Base-by-base conservation (phyloP, 2,113 vertebrate species). In the Lanius collurio region DNA sequence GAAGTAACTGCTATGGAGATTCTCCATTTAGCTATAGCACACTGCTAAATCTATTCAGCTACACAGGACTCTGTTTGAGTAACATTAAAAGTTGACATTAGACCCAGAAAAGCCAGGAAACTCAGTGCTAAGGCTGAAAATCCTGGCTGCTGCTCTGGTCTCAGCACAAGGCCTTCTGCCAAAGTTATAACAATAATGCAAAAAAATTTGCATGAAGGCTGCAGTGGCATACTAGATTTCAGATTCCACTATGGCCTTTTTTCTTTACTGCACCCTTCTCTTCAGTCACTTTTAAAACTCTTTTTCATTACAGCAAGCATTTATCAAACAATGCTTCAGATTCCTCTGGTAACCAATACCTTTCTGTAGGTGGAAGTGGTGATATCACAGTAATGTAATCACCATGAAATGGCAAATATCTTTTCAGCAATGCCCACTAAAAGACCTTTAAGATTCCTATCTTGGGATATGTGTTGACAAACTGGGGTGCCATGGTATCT, bases 91-190 rank as follows among this genome's bases (percentile, higher is more conserved):
- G 53, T 62, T 90, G 56, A 30, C 67, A 69, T 86, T 90, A 90
- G 90, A 87, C n/a, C 39, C 63, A 41, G 56, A 92, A 95, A 65
- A 94, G 5, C 46, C 75, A 62, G 62, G 83, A 95, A 94, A 87
- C 76, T 95, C 87, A 59, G 55, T 49, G 60, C 64, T 86, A 94
- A 94, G 82, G 31, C 63, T 94, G 80, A 95, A 97, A 97, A 92
- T 88, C 71, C 44, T 63, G 37, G 39, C 30, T 82, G 68, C 49
- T 82, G 59, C 56, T 84, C 65, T 41, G 35, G 75, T 71, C 64
- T 91, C 18, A 6, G 39, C 0, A 1, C 16, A 42, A 65, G 55
- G 53, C 10, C 3, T 50, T 30, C 27, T 11, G 73, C 50, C 85
- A 95, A 93, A 92, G 76, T 64, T 59, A 71, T 64, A 93, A 73